Percentiles rank a stretch among this genome's conserved stretches.
Conservation (phyloP, 2,888 invertebrate genomes). For the Melieria crassipennis region DNA sequence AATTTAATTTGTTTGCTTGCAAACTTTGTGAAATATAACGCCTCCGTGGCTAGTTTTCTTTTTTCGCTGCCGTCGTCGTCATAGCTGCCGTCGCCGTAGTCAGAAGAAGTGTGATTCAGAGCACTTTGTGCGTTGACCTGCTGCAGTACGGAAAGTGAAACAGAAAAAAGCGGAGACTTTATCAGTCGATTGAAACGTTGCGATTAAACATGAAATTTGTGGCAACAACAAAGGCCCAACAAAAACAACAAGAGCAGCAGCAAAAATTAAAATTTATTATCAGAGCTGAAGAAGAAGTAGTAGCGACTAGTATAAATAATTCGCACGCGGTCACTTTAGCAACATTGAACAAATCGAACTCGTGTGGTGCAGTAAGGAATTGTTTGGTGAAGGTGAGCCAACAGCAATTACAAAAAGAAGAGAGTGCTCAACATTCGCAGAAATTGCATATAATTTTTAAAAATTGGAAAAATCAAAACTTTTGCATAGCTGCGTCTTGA, state of each 20-base stretch:
- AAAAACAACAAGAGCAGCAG: conserved; percentile 39
- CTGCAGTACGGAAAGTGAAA: no score
- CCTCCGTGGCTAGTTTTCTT: no score
- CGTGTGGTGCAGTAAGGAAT: conserved; percentile 46
- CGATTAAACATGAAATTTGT: conserved; percentile 66
- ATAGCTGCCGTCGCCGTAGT: no score
- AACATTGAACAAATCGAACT: conserved; percentile 45
- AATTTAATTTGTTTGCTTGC: no score
- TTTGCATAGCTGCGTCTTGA: conserved; percentile 65
- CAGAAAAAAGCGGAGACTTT: conserved; percentile 14
- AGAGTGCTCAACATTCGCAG: conserved; percentile 41
- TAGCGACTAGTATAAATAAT: conserved; percentile 50
- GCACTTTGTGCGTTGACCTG: no score
- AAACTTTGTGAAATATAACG: no score
- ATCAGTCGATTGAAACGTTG: conserved; percentile 39
- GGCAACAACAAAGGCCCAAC: conserved; percentile 56
- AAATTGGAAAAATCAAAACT: conserved; percentile 64
- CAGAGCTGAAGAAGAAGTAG: conserved; percentile 39
- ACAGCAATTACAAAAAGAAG: conserved; percentile 41
- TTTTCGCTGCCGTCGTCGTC: no score
- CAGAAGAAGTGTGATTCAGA: no score
- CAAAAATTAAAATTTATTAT: conserved; percentile 35
- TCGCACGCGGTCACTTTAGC: conserved; percentile 43
- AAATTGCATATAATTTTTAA: conserved; percentile 53
- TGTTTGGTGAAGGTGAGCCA: conserved; percentile 42